Evolutionary conservation across 2,113 vertebrate species (phyloP), one percentile per base, ranked within the genome.

Genomic region (Colinus virginianus): DNA sequence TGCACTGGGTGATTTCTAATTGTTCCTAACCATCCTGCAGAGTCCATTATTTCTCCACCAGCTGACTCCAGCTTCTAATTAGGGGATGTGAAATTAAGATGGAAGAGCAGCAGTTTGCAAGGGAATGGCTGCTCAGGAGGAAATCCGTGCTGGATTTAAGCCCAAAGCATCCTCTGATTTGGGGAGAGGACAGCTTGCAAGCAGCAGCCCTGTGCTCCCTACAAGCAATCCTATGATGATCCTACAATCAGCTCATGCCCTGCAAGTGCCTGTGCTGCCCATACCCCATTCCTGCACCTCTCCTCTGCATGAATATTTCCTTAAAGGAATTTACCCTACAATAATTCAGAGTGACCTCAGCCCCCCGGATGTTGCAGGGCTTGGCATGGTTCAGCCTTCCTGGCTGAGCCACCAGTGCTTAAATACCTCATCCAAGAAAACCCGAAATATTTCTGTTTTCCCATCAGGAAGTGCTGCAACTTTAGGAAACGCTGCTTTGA

Each of bases 31-130:
- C 77, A 28, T 80, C 83, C 84, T 67, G 78, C 12, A 22, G 69
- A 83, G 88, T 78, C 88, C 46, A 11, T 95, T 88, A 80, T 77
- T 88, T 46, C 83, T 90, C 72, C 56, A 90, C 45, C 74, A 67
- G 61, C 77, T 0, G 0, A 70, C 77, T 36, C 81, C 1, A 0
- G 20, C 70, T 88, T 93, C 91, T 90, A 90, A 92, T 94, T 87
- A 90, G 28, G 58, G 51, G 48, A 56, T 6, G 4, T 86, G 32
- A 93, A 95, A 92, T 90, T 5, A 90, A 88, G 80, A 78, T 87
- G 91, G 76, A 88, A 70, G 77, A 92, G 91, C 79, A 66, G 83
- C 66, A 34, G 42, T 84, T 84, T 87, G 74, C 66, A 76, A 53
- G 61, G 72, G 28, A 49, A 4, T 70, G 74, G 69, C 46, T 59